A percentile compares a stretch with the other conserved stretches of the same genome.
These are phyloP conservation scores for Tenthredo distinguenda DNA, from an alignment of 2,888 invertebrate genomes.

Conservation along the genomic window DNA sequence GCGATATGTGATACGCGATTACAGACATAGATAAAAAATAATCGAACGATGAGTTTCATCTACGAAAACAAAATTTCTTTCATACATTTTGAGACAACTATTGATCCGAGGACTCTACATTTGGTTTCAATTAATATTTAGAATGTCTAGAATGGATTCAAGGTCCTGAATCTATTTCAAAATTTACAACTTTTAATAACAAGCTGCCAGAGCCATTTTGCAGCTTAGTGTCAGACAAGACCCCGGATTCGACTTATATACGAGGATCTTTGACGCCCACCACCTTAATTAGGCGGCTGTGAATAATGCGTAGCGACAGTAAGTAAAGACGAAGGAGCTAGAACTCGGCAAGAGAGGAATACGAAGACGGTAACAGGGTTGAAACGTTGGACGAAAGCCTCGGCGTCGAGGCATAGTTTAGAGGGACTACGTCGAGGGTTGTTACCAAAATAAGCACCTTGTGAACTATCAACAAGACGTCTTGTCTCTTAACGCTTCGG, in stretches of 20 bases:
- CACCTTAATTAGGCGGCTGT: slow-evolving; percentile 34
- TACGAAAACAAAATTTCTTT: background rate
- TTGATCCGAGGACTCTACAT: background rate
- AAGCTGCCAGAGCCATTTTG: background rate
- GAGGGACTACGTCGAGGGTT: slow-evolving; percentile 56
- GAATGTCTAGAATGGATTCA: background rate
- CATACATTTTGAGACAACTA: background rate
- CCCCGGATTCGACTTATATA: slow-evolving; percentile 11
- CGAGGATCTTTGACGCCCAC: slow-evolving; percentile 37
- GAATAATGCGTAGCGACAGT: slow-evolving; percentile 45
- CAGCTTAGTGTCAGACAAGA: slow-evolving; percentile 24
- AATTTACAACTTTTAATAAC: slow-evolving; percentile 13
- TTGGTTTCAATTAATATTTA: background rate
- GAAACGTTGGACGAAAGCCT: slow-evolving; percentile 6
- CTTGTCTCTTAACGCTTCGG: slow-evolving; percentile 16
- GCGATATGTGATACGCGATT: background rate
- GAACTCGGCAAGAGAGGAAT: background rate
- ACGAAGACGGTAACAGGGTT: slow-evolving; percentile 7
- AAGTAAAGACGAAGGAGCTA: slow-evolving; percentile 19
- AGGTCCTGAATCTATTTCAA: background rate
- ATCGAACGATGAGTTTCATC: background rate
- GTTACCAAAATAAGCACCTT: slow-evolving; percentile 55
- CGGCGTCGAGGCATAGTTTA: slow-evolving; percentile 41
- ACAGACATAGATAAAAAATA: background rate
- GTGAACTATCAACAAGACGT: slow-evolving; percentile 37